Evolutionary conservation across 2,888 invertebrate genomes (phyloP).

Genomic region (Steinernema hermaphroditum): DNA sequence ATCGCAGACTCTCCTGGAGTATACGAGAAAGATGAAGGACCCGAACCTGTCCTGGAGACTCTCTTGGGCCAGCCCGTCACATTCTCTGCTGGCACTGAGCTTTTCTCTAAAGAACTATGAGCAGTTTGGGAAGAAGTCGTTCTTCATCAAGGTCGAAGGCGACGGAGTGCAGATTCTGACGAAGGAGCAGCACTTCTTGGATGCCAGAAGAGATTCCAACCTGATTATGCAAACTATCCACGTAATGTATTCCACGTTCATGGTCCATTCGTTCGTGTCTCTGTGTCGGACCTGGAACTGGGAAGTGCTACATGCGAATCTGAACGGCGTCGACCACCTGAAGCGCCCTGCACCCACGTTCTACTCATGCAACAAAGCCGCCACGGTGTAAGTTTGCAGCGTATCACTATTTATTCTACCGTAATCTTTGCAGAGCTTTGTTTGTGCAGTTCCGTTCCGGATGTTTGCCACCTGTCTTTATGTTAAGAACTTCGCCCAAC

Average conservation of each 20-base stretch:
- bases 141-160: conserved; percentile 18
- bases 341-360: conserved; percentile 57
- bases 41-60: conserved; percentile 16
- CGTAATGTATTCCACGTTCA: conserved; percentile 38
- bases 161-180: neutral
- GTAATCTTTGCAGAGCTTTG: conserved; percentile 42
- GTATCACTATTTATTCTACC: conserved; percentile 21
- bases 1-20: conserved; percentile 42
- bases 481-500: neutral
- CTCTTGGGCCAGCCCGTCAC: conserved; percentile 13
- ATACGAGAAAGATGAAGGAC: conserved; percentile 32
- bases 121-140: conserved; percentile 17
- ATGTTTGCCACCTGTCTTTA: conserved; percentile 28
- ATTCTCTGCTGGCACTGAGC: conserved; percentile 1
- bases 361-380: conserved; percentile 48
- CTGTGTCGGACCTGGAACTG: conserved; percentile 36
- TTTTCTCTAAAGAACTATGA: conserved; percentile 9
- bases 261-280: conserved; percentile 33
- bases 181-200: conserved; percentile 16
- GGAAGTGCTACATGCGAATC: conserved; percentile 53
- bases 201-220: neutral
- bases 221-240: conserved; percentile 12
- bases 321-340: conserved; percentile 49
- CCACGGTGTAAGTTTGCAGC: conserved; percentile 41
- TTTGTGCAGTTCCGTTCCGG: conserved; percentile 49